Conservation (phyloP, 2,113 vertebrate species). For the Syrrhaptes paradoxus region DNA sequence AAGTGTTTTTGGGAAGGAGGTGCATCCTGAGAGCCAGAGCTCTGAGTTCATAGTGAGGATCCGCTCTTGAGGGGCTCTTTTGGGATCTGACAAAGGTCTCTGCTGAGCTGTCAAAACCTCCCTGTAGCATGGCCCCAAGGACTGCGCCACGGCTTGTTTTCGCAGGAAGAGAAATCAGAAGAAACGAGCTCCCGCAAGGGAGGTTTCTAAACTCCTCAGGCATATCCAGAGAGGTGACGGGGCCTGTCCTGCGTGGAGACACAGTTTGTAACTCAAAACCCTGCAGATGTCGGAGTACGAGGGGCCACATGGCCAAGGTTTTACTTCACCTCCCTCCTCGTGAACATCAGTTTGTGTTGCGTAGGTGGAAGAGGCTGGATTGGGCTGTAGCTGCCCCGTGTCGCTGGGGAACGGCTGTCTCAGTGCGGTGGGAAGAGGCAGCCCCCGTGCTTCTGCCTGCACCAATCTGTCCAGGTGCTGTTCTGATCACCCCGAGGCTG, state of each 20-base stretch:
- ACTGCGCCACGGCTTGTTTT: not conserved
- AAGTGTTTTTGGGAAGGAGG: not conserved
- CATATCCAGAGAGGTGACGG: not conserved
- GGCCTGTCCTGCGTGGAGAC: fast-evolving
- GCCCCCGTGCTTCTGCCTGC: not conserved
- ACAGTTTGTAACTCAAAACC: not conserved
- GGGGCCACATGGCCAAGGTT: not conserved
- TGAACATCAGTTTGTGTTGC: fast-evolving
- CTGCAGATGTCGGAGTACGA: not conserved
- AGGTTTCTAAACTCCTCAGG: not conserved
- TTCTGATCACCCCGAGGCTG: not conserved
- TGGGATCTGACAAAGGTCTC: not conserved
- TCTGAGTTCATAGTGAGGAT: not conserved
- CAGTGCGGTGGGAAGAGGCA: not conserved
- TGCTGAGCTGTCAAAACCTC: not conserved
- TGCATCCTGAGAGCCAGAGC: not conserved
- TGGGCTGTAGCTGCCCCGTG: fast-evolving
- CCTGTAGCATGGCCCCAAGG: not conserved
- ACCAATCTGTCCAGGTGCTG: fast-evolving
- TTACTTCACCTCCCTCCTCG: not conserved
- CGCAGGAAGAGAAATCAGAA: not conserved
- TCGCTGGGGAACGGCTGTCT: not conserved
- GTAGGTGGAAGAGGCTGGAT: not conserved
- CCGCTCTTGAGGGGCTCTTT: fast-evolving
- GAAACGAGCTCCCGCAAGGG: not conserved